Conservation (phyloP, 2,888 invertebrate species). For the Cataglyphis cursor region DNA sequence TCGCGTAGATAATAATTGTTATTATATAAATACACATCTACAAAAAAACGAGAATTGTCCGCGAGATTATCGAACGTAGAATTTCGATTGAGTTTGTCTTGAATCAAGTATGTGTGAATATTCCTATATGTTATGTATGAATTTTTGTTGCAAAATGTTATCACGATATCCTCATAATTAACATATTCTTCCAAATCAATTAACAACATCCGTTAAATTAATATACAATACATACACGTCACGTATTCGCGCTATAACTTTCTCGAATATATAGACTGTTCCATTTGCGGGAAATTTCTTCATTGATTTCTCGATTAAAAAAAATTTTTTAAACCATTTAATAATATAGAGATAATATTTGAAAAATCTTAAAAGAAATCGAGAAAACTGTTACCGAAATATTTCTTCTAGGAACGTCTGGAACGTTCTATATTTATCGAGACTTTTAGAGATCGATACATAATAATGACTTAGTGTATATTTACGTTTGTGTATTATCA, state of each 20-base stretch:
- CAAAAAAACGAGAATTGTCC: neutral
- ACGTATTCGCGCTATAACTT: neutral
- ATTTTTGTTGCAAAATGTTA: neutral
- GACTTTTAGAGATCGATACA: neutral
- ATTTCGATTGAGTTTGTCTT: slow-evolving; percentile 1
- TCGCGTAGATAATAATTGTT: slow-evolving; percentile 7
- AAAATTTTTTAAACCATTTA: neutral
- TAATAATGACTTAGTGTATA: neutral
- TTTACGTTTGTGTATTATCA: neutral
- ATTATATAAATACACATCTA: neutral
- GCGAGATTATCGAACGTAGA: neutral
- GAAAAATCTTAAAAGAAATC: neutral
- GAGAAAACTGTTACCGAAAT: neutral
- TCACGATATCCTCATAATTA: neutral
- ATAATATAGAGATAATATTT: neutral
- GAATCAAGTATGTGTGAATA: neutral
- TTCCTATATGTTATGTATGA: neutral
- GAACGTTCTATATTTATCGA: neutral
- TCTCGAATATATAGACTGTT: neutral
- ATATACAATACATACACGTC: neutral
- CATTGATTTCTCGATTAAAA: neutral
- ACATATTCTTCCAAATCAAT: neutral
- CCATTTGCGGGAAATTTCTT: neutral
- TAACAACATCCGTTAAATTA: slow-evolving; percentile 8
- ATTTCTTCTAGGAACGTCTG: neutral